Percentiles rank a stretch among this genome's conserved stretches.
Evolutionary conservation across 2,113 vertebrate species (phyloP).

Genomic region (Gracilinanus agilis): DNA sequence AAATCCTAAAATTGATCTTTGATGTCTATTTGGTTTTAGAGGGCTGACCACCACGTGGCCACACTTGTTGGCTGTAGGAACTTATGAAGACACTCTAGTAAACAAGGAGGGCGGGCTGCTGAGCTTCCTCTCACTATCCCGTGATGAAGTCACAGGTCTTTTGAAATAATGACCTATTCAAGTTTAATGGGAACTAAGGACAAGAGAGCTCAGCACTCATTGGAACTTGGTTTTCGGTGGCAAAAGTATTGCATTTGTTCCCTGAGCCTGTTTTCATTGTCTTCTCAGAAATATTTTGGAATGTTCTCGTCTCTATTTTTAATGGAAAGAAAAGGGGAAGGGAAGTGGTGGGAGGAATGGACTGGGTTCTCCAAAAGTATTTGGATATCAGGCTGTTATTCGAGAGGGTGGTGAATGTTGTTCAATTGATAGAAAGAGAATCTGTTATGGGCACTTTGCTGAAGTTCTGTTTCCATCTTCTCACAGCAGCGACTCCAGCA

Average conservation of each 20-base stretch:
- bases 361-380: too few relatives aligned
- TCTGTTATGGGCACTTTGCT: neutral
- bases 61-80: neutral
- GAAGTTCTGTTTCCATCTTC: neutral
- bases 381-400: neutral
- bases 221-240: neutral
- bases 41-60: neutral
- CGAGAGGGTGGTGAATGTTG: neutral
- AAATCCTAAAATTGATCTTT: neutral
- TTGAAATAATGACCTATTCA: neutral
- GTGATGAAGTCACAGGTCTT: neutral
- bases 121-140: neutral
- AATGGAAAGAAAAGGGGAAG: neutral
- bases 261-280: neutral
- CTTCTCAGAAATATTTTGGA: neutral
- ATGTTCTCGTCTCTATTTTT: neutral
- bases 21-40: neutral
- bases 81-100: neutral
- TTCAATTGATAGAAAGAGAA: neutral
- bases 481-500: slow-evolving; percentile 95
- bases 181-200: too few relatives aligned
- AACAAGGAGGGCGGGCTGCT: neutral
- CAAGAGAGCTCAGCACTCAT: neutral
- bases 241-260: neutral
- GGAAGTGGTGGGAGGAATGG: too few relatives aligned